These are phyloP conservation scores for Campoplex nolae DNA, from an alignment of 2,888 invertebrate species.

Conservation along the genomic window DNA sequence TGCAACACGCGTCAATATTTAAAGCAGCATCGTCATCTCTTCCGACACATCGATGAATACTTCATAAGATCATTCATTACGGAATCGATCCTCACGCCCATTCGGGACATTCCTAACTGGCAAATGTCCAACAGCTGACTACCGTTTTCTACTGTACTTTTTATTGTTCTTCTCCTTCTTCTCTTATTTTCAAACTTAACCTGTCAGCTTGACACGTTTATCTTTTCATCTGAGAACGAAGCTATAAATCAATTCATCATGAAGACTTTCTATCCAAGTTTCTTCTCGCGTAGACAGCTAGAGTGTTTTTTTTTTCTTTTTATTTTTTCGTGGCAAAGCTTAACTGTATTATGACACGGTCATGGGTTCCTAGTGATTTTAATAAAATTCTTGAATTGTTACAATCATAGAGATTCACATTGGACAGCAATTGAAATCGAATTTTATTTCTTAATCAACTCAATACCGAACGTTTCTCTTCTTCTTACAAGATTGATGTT, in stretches of 20 bases:
- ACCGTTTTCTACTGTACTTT: constrained; percentile 55
- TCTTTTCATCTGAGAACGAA: background rate
- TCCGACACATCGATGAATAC: constrained; percentile 64
- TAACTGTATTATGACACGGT: background rate
- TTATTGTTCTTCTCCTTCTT: background rate
- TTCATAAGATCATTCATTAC: constrained; percentile 75
- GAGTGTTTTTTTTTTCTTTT: background rate
- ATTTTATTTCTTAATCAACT: background rate
- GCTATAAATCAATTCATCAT: background rate
- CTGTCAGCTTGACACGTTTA: constrained; percentile 12
- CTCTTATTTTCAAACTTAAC: background rate
- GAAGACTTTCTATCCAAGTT: background rate
- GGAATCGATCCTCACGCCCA: constrained; percentile 46
- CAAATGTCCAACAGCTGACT: constrained; percentile 68
- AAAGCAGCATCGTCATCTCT: constrained; percentile 78
- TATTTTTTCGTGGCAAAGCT: background rate
- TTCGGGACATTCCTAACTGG: constrained; percentile 65
- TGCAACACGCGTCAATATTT: constrained; percentile 73
- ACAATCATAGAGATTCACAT: background rate
- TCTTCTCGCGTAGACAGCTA: background rate
- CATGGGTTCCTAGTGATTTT: background rate
- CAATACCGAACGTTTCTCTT: background rate
- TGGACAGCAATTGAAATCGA: background rate
- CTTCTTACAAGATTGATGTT: background rate
- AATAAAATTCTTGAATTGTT: background rate